These are phyloP conservation scores for Coecobrya sp. DNA, from an alignment of 2,888 invertebrate species.

Conservation along the genomic window DNA sequence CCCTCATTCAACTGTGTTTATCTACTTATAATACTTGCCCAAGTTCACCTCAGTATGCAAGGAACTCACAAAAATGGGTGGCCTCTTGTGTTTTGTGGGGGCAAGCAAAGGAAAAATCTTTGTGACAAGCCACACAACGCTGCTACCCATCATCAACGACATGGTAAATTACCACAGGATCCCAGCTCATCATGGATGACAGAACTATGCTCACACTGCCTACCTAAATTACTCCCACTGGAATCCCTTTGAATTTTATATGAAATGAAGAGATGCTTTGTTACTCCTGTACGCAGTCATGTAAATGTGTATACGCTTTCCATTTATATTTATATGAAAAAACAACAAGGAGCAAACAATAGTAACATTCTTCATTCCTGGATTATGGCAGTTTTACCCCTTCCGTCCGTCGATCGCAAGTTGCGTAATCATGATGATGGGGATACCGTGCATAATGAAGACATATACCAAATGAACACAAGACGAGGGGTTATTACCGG, in stretches of 20 bases:
- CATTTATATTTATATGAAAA: neutral
- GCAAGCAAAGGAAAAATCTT: neutral
- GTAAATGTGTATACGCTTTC: neutral
- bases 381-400: conserved; percentile 27
- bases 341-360: neutral
- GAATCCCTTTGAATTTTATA: conserved; percentile 66
- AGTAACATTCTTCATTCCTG: neutral
- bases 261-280: neutral
- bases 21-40: neutral
- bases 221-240: conserved; percentile 70
- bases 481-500: conserved; percentile 41
- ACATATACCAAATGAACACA: conserved; percentile 32
- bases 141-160: conserved; percentile 62
- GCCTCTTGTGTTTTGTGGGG: conserved; percentile 9
- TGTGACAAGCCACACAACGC: conserved; percentile 44
- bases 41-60: conserved; percentile 1
- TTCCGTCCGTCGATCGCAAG: conserved; percentile 14
- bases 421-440: conserved; percentile 40
- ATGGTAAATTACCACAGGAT: conserved; percentile 74
- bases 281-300: neutral
- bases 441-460: conserved; percentile 23
- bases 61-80: conserved; percentile 41
- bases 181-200: conserved; percentile 78
- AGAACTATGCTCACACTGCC: conserved; percentile 73
- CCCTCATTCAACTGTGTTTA: conserved; percentile 13